Conservation (phyloP, 2,888 invertebrate species). For the Dioctria rufipes region DNA sequence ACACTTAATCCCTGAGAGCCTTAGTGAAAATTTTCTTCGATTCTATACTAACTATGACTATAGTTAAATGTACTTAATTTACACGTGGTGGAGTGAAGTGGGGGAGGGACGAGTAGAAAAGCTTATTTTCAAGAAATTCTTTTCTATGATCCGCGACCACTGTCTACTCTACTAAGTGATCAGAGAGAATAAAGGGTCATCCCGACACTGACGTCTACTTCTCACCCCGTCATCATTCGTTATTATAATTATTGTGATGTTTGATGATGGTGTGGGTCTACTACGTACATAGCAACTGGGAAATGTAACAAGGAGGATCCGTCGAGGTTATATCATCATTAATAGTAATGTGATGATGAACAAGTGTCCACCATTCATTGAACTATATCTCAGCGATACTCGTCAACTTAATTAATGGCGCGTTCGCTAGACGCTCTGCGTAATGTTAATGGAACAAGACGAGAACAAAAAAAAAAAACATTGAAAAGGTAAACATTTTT, state of each 20-base stretch:
- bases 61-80: too few relatives aligned
- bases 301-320: background rate
- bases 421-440: background rate
- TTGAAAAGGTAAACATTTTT: conserved; percentile 1
- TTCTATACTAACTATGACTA: too few relatives aligned
- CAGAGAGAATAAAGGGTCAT: too few relatives aligned
- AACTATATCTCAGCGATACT: background rate
- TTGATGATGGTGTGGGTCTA: too few relatives aligned
- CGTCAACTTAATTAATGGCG: background rate
- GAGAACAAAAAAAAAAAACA: background rate
- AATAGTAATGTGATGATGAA: background rate
- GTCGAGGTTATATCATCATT: background rate
- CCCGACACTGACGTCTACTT: too few relatives aligned
- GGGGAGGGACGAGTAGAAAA: too few relatives aligned
- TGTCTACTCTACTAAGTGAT: too few relatives aligned
- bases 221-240: too few relatives aligned
- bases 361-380: conserved; percentile 24
- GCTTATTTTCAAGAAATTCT: too few relatives aligned
- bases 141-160: too few relatives aligned
- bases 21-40: background rate
- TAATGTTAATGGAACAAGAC: background rate
- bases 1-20: background rate
- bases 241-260: too few relatives aligned
- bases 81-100: too few relatives aligned
- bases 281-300: background rate